Conservation (phyloP, 1,140 invertebrate species). For the Anadara kagoshimensis region DNA sequence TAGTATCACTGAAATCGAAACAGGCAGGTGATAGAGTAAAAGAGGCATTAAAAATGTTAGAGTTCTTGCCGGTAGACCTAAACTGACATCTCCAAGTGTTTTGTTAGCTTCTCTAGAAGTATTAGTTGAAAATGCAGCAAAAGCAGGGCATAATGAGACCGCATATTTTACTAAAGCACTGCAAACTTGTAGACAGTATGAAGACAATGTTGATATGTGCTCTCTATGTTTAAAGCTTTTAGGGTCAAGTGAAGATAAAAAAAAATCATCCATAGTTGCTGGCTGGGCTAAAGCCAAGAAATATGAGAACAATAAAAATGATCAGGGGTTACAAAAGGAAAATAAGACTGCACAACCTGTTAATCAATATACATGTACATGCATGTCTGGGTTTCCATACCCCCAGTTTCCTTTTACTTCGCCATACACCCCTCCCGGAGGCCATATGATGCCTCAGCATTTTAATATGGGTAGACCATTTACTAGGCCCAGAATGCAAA, state of each 20-base stretch:
- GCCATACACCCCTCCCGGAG: not conserved
- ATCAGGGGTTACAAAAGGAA: not conserved
- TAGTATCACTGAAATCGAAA: not conserved
- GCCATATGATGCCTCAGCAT: not conserved
- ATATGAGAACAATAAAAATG: not conserved
- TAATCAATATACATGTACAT: not conserved
- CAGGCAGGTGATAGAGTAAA: not conserved
- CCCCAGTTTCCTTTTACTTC: not conserved
- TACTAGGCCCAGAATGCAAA: not conserved
- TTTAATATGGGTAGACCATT: not conserved
- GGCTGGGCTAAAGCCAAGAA: conserved; percentile 15
- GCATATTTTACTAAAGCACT: conserved; percentile 1
- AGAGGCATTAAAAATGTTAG: conserved; percentile 2
- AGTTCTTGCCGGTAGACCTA: conserved; percentile 11
- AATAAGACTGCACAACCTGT: too few relatives aligned
- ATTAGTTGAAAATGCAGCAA: conserved; percentile 4
- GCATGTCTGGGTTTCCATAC: not conserved
- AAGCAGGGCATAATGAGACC: not conserved
- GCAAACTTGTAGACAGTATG: conserved; percentile 6
- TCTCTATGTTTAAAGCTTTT: conserved; percentile 13
- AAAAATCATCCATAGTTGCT: not conserved
- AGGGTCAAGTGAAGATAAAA: conserved; percentile 3
- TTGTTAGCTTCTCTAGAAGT: conserved; percentile 8
- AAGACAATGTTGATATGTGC: conserved; percentile 8
- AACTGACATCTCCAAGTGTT: conserved; percentile 4